These are phyloP conservation scores for Xanthia togata DNA, from an alignment of 2,888 invertebrate species.

Conservation along the genomic window DNA sequence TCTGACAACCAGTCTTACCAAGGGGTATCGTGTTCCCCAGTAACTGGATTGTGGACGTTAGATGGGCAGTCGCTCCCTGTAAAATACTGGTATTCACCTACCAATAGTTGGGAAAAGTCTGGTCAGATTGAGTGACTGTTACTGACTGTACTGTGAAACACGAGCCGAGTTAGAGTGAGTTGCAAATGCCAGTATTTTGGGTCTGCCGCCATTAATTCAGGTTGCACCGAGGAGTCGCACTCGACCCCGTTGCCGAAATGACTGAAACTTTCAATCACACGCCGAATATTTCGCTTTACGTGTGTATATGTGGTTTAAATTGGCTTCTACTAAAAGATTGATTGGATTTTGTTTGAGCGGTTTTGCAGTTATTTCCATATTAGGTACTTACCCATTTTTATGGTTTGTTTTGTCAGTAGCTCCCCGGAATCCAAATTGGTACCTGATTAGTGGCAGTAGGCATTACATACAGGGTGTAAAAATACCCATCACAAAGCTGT, in stretches of 20 bases:
- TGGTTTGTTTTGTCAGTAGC: too few relatives aligned
- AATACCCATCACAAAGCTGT: too few relatives aligned
- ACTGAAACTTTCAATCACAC: constrained; percentile 39
- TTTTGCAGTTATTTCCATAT: not conserved
- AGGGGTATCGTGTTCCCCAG: too few relatives aligned
- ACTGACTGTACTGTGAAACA: constrained; percentile 3
- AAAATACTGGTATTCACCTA: too few relatives aligned
- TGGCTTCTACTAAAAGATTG: constrained; percentile 18
- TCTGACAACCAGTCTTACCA: not conserved
- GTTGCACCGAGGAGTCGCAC: constrained; percentile 44
- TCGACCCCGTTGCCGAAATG: constrained; percentile 46
- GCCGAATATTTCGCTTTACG: constrained; percentile 21
- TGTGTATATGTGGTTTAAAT: constrained; percentile 24
- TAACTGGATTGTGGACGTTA: too few relatives aligned
- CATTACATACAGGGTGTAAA: too few relatives aligned
- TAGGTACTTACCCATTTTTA: too few relatives aligned
- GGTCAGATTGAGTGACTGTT: not conserved
- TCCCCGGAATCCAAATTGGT: too few relatives aligned
- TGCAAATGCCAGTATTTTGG: constrained; percentile 54
- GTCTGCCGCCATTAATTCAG: constrained; percentile 49
- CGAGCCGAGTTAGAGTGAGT: constrained; percentile 11
- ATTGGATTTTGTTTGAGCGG: constrained; percentile 9
- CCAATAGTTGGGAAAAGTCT: not conserved
- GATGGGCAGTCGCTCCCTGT: too few relatives aligned
- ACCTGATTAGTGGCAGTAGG: too few relatives aligned